Evolutionary conservation across 1,140 invertebrate genomes (phyloP), one percentile per base, ranked within the genome.

Genomic region (Rhagoletis zephyria): DNA sequence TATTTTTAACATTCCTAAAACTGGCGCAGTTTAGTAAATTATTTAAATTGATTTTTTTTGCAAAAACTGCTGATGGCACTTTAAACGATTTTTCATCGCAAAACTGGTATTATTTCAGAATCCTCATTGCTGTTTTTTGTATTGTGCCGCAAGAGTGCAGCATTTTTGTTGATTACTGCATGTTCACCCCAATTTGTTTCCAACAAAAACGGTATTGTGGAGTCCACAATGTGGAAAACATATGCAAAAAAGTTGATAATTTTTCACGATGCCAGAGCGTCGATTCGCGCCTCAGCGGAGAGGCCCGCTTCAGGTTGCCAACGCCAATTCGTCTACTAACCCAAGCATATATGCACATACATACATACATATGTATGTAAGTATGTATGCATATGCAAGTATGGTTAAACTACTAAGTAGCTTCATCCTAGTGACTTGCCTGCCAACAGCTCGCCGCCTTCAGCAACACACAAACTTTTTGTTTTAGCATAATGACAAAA

Each of bases 401-500:
- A 48, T 16, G 40, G 19, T 19, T n/a, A n/a, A 81, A 51, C n/a
- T n/a, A 56, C 16, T 56, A 81, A 56, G 51, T 51, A 81, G 48
- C 74, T 59, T 3, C 48, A n/a, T 81, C n/a, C 45, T 77, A 77
- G 45, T 3, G 4, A 48, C 19, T 74, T 64, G 63, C 63, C 4
- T 14, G 12, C 48, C 48, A 2, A 48, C 30, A 59, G 30, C 4
- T 59, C 42, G 2, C 1, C 40, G 9, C 10, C 0, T 40, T 5
- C 48, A 59, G 14, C 30, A 30, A 85, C 59, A 42, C n/a, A 61
- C 45, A 10, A 30, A 85, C 51, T 61, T 85, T 85, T 85, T 19
- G 60, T 45, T 85, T 85, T 85, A 61, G 70, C 87, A 81, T 87
- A 87, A 87, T 87, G 67, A 87, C 87, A 87, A 87, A 87, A 87